Conservation (phyloP, 2,113 vertebrate genomes). For the Azemiops feae region DNA sequence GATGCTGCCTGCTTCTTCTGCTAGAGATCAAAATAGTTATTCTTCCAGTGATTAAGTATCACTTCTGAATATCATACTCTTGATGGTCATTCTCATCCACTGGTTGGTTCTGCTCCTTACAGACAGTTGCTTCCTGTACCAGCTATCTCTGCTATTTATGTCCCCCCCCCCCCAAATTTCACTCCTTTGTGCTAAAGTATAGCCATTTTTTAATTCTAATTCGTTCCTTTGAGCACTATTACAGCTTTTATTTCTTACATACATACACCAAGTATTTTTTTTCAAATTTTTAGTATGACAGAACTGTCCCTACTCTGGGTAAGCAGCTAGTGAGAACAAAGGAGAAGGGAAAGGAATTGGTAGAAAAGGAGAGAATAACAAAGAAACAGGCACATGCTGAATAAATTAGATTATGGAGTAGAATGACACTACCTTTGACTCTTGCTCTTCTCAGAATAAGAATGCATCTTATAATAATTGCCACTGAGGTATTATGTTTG, state of each 20-base stretch:
- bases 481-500: background rate
- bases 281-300: background rate
- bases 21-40: background rate
- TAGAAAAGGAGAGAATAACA: background rate
- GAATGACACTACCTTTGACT: background rate
- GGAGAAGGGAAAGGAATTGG: background rate
- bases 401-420: background rate
- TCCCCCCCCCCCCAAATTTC: background rate
- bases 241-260: background rate
- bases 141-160: background rate
- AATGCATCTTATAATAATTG: background rate
- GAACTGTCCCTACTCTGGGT: background rate
- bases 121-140: background rate
- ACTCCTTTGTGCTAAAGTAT: background rate
- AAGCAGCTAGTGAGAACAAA: background rate
- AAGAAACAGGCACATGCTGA: background rate
- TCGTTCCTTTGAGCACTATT: background rate
- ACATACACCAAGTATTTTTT: background rate
- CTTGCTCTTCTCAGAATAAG: background rate
- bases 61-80: background rate
- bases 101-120: background rate
- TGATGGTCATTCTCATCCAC: background rate
- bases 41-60: background rate
- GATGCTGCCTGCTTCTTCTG: background rate
- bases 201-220: background rate